Evolutionary conservation across 2,797 vertebrate species (phyloP).

Genomic region (Margarornis squamiger): DNA sequence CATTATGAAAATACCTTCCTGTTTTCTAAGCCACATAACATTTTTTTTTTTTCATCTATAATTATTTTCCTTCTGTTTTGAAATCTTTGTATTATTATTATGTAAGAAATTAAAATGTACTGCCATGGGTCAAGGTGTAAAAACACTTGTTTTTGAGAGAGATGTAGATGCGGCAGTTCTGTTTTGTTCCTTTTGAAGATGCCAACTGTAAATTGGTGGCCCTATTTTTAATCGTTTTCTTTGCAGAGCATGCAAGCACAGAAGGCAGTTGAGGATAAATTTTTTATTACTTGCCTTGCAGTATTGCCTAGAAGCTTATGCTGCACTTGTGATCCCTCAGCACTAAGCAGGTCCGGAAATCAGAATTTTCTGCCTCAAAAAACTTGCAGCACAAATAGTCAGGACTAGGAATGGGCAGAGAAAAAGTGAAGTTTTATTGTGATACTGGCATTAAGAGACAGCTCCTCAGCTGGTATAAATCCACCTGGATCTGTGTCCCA

Average conservation of each 20-base stretch:
- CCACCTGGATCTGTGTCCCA: background rate
- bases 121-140: background rate
- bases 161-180: background rate
- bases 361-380: constrained; percentile 1
- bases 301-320: background rate
- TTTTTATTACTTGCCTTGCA: background rate
- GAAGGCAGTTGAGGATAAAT: background rate
- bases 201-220: background rate
- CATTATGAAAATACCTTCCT: background rate
- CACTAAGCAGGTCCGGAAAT: background rate
- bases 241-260: background rate
- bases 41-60: background rate
- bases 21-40: background rate
- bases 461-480: background rate
- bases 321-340: background rate
- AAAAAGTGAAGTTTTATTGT: background rate
- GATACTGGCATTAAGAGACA: background rate
- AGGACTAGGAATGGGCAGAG: background rate
- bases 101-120: background rate
- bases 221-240: background rate
- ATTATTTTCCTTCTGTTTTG: background rate
- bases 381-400: background rate
- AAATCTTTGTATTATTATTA: background rate
- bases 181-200: background rate
- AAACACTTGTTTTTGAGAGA: background rate